Base-by-base conservation (phyloP, 1,140 invertebrate genomes). In the Acromyrmex echinatior region DNA sequence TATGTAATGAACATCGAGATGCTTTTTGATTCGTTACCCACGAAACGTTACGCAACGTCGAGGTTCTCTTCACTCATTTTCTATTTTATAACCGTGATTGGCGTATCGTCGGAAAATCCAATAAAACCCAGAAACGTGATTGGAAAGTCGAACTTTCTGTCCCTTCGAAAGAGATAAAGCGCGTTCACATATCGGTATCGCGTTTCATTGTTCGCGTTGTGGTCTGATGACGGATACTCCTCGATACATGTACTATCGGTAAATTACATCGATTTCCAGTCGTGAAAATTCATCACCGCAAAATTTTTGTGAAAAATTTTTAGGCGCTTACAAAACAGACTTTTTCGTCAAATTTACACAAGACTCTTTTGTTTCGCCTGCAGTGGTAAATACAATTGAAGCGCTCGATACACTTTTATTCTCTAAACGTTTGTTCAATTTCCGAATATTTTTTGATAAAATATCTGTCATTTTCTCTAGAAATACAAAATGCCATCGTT, bases 41-140 rank as follows among this genome's bases (percentile, higher is more conserved):
- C 31, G 65, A 71, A 39, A 81, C 21, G 51, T 58, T 81, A 71
- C 79, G 79, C 51, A 81, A 71, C 0, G 35, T 70, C 65, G 65
- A 81, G 65, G 45, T 9, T 39, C 51, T 71, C 79, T 81, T 81
- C 51, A 58, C 65, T 58, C 79, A 66, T 81, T 81, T 81, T 51
- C 79, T 81, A 70, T 81, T 81, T 81, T 71, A 81, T 70, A 81
- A 81, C 79, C 4, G 65, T 81, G 79, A 81, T 81, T 81, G 79
- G 79, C 79, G 65, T 81, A 81, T 81, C 51, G 65, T 71, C 78
- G 28, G 63, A 35, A 58, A 81, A 81, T 81, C 35, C 79, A 81
- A 81, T 81, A 81, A 81, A 81, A 71, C 9, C 21, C 51, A 10
- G 79, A 81, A 4, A 81, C 79, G 79, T 81, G 79, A 81, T 81